phyloP scores from a whole-genome alignment of 2,113 vertebrate species.

The Pristiophorus japonicus region DNA sequence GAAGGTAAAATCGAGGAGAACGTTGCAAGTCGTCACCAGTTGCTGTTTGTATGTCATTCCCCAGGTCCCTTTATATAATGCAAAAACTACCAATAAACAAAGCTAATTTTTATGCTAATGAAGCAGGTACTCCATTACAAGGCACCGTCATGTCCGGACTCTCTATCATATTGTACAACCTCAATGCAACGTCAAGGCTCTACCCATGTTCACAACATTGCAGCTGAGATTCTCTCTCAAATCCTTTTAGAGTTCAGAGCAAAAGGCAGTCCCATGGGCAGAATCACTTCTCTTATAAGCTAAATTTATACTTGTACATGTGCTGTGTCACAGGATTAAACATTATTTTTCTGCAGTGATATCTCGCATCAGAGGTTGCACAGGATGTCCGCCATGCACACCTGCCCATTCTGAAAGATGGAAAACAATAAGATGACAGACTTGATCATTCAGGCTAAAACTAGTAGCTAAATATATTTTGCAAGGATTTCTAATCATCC shows the following conservation, averaged over 20 bases:
- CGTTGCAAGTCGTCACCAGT: no score
- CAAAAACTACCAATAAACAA: background rate
- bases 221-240: background rate
- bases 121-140: background rate
- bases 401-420: background rate
- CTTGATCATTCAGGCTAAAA: background rate
- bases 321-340: background rate
- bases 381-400: background rate
- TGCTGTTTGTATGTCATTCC: no score
- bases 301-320: background rate
- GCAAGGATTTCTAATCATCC: background rate
- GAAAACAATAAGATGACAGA: no score
- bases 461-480: background rate
- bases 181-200: background rate
- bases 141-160: background rate
- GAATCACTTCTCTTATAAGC: background rate
- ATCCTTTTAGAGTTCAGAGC: background rate
- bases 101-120: background rate
- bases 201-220: background rate
- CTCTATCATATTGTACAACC: background rate
- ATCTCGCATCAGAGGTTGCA: background rate
- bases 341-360: background rate
- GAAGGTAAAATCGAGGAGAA: no score
- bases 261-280: background rate
- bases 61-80: background rate